These are phyloP conservation scores for Drosophila ustulata DNA, from an alignment of 2,888 invertebrate species.

Conservation along the genomic window DNA sequence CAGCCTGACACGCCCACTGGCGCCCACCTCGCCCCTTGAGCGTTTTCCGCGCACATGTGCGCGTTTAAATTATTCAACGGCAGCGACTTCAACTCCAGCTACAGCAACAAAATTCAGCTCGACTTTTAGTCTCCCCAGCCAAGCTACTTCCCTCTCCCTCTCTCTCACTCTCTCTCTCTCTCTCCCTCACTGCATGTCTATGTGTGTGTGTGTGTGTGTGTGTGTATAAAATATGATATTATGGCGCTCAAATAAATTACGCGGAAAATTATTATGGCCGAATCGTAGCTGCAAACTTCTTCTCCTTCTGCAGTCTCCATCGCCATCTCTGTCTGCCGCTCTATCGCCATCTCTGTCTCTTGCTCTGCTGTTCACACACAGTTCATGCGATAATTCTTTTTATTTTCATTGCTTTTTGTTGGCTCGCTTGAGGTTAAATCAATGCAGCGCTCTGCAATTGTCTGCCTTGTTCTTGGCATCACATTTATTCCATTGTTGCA, in stretches of 20 bases:
- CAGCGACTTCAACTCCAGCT: constrained; percentile 50
- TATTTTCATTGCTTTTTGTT: background rate
- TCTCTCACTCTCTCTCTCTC: background rate
- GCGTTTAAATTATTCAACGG: constrained; percentile 78
- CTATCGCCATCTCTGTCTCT: background rate
- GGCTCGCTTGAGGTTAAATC: background rate
- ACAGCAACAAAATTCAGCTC: background rate
- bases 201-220: constrained; percentile 27
- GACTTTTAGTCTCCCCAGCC: constrained; percentile 1
- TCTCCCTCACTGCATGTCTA: background rate
- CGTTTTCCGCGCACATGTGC: constrained; percentile 68
- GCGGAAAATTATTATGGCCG: constrained; percentile 79
- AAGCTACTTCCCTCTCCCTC: background rate
- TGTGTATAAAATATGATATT: constrained; percentile 74
- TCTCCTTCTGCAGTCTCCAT: no score
- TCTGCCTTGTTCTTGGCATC: constrained; percentile 5
- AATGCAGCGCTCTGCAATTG: constrained; percentile 18
- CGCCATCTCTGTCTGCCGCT: background rate
- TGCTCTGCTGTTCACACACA: constrained; percentile 4
- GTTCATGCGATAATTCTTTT: constrained; percentile 37
- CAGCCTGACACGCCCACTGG: constrained; percentile 6
- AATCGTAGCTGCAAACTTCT: constrained; percentile 38
- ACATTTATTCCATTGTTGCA: constrained; percentile 3
- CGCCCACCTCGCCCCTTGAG: background rate
- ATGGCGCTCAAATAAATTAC: constrained; percentile 78